Evolutionary conservation across 2,113 vertebrate species (phyloP), one percentile per base, ranked within the genome.

Genomic region (Melanerpes formicivorus): DNA sequence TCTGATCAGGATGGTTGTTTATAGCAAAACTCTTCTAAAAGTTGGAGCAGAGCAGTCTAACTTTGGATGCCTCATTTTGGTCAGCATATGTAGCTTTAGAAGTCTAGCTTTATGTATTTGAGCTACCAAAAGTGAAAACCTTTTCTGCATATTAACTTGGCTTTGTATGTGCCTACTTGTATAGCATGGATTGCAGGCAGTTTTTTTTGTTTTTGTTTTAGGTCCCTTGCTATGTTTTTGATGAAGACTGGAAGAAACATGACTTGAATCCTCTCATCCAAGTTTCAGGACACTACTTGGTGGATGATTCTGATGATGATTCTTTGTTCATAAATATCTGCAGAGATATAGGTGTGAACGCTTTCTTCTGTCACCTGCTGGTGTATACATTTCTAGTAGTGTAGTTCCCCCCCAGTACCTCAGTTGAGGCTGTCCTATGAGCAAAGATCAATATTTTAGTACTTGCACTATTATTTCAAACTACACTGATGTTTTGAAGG

Each of bases 181-280:
- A 26, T 73, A 48, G 54, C 15, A 5, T 50, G 17, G 12, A 25
- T 83, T 76, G 10, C 6, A 34, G 72, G 29, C 90, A 42, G 58
- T 32, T 72, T 79, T 79, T 79, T 54, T 63, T 74, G 3, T 77
- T 91, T 42, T 73, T 76, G 52, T 89, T 84, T 9, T 87, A 99
- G 99, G 99, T 99, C 34, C 99, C 99, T 1, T 99, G 99, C 95
- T 99, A 98, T 4, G 97, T 94, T 5, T 98, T 99, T 50, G 99
- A 99, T 93, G 27, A 73, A 3, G 97, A 98, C 62, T 75, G 95
- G 7, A 98, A 97, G 96, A 99, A 99, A 90, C 99, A 98, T 60
- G 99, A 99, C 94, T 97, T 99, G 84, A 99, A 85, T 93, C 99
- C 99, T 6, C 97, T 99, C 66, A 99, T 99, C 96, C 98, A 98